A percentile compares a stretch with the other conserved stretches of the same genome.
Conservation (phyloP, 2,888 invertebrate species). For the Drosophila affinis region DNA sequence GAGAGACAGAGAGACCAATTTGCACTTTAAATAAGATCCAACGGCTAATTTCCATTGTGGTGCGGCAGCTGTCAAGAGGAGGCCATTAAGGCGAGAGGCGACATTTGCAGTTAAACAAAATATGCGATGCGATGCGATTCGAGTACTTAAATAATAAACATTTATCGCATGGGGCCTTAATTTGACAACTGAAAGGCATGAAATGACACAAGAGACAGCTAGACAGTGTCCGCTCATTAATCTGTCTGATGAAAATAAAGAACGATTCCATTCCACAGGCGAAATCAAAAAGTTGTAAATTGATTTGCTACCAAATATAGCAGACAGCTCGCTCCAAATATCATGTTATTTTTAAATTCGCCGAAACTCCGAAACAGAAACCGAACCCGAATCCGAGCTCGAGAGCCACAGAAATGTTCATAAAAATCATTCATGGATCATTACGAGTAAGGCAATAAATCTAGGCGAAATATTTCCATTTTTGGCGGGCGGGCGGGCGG, state of each 20-base stretch:
- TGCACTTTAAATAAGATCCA: conserved; percentile 22
- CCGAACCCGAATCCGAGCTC: not conserved
- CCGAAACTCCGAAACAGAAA: conserved; percentile 12
- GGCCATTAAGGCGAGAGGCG: conserved; percentile 56
- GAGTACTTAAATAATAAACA: conserved; percentile 20
- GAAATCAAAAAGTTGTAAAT: conserved; percentile 72
- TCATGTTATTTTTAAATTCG: conserved; percentile 42
- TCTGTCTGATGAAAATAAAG: conserved; percentile 68
- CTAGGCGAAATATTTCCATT: conserved; percentile 60
- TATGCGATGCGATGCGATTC: not conserved
- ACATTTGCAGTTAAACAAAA: conserved; percentile 45
- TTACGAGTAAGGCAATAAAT: conserved; percentile 45
- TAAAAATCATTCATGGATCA: conserved; percentile 40
- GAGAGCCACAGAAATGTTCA: conserved; percentile 5
- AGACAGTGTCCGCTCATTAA: conserved; percentile 62
- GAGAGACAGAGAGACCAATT: conserved; percentile 26
- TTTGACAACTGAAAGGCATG: conserved; percentile 76
- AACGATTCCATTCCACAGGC: conserved; percentile 26
- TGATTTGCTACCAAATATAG: conserved; percentile 71
- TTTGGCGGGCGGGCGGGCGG: not conserved
- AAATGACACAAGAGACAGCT: conserved; percentile 62
- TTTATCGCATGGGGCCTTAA: conserved; percentile 57
- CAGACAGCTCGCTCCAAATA: conserved; percentile 65
- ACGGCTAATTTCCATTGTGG: conserved; percentile 42
- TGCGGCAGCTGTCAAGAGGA: conserved; percentile 20